A percentile compares a stretch with the other conserved stretches of the same genome.
Evolutionary conservation across 1,140 invertebrate genomes (phyloP).

Genomic region (Sinonovacula constricta): DNA sequence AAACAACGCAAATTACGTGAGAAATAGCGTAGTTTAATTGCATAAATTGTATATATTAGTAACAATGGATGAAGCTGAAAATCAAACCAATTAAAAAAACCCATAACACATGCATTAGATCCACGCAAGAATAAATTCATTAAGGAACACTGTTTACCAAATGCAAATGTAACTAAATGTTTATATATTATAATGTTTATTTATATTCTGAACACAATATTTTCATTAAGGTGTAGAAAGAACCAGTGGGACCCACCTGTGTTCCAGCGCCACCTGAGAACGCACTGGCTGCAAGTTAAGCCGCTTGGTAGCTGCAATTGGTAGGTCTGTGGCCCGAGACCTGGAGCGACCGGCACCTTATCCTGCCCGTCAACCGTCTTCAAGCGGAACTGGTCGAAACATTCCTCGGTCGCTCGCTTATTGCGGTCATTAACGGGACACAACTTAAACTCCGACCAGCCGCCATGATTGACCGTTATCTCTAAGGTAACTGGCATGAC

Average conservation of each 20-base stretch:
- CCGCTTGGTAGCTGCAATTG: conserved; percentile 84
- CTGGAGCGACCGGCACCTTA: not conserved
- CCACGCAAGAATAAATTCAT: too few relatives aligned
- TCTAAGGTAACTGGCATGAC: conserved; percentile 59
- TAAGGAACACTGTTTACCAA: too few relatives aligned
- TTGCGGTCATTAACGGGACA: conserved; percentile 83
- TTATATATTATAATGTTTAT: too few relatives aligned
- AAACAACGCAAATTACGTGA: too few relatives aligned
- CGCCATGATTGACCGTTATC: conserved; percentile 77
- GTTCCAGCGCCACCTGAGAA: conserved; percentile 93
- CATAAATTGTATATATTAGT: too few relatives aligned
- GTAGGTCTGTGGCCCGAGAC: conserved; percentile 25
- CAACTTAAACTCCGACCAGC: conserved; percentile 92
- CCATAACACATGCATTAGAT: too few relatives aligned
- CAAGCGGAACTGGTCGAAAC: conserved; percentile 54
- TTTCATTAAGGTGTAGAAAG: not conserved
- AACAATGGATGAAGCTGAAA: too few relatives aligned
- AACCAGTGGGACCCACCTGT: conserved; percentile 36
- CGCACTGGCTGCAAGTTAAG: conserved; percentile 91
- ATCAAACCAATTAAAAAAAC: too few relatives aligned
- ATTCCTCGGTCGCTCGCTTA: conserved; percentile 57
- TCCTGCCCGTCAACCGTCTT: conserved; percentile 25
- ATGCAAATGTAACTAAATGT: too few relatives aligned
- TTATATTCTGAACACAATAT: too few relatives aligned
- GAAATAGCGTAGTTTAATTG: too few relatives aligned